Evolutionary conservation across 2,888 invertebrate genomes (phyloP), one percentile per base, ranked within the genome.

Genomic region (Apeira syringaria): DNA sequence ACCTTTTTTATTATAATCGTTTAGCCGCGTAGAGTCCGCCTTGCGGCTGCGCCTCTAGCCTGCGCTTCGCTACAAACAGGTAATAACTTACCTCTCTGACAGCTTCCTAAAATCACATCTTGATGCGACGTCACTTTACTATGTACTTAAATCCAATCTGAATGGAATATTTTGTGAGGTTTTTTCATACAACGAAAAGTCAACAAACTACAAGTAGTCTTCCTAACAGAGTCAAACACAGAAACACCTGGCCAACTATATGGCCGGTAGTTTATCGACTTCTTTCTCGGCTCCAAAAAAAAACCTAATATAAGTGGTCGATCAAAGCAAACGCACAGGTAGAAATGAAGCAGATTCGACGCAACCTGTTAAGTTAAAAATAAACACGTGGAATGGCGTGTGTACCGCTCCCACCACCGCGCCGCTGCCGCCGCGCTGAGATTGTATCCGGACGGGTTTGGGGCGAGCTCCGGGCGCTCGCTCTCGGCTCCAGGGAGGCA

Each of bases 351-450:
- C 57, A 61, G 59, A 68, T 68, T 68, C 64, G 61, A 70, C 61
- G 61, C 61, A 76, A 80, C 80, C 74, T 64, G 80, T 77, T 70
- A 17, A 60, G 70, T 72, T 79, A 76, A 76, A 81, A 80, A 81
- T 80, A 81, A 75, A 76, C 74, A 76, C 73, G 42, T 34, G 47
- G 36, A 26, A 43, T 47, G 26, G 53, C 39, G 35, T 25, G 56
- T 42, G 53, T 20, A 44, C 35, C 32, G 47, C 38, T 43, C 39
- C 18, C 38, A n/a, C n/a, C n/a, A n/a, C n/a, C n/a, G n/a, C n/a
- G n/a, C n/a, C n/a, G n/a, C n/a, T n/a, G n/a, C n/a, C n/a, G n/a
- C n/a, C n/a, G n/a, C n/a, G 62, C 65, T 51, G 68, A 65, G 71
- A 73, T 67, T 70, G 53, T 59, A 60, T 58, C 61, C 56, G 38